A percentile compares a stretch with the other conserved stretches of the same genome.
phyloP scores from a whole-genome alignment of 2,888 invertebrate genomes.

The Ametastegia equiseti region DNA sequence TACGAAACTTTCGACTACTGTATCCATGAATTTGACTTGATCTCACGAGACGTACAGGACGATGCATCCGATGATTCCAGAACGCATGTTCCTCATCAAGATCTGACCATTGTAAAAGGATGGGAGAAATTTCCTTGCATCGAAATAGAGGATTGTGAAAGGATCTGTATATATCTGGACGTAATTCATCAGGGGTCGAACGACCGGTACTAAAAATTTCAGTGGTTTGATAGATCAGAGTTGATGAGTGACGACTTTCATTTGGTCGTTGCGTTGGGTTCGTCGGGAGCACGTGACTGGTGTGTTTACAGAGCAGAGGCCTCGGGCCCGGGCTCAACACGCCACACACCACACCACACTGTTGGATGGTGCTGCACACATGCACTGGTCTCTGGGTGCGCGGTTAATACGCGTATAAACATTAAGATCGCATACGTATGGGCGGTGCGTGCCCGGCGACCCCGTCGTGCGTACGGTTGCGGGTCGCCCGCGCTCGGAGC shows the following conservation, averaged over 20 bases:
- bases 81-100: too few species aligned
- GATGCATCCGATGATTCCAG: too few species aligned
- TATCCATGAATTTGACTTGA: too few species aligned
- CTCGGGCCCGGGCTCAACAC: not conserved
- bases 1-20: too few species aligned
- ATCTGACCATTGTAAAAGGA: too few species aligned
- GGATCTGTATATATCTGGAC: too few species aligned
- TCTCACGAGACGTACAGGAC: too few species aligned
- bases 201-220: not conserved
- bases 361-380: not conserved
- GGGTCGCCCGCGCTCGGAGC: constrained; percentile 64
- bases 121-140: too few species aligned
- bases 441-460: constrained; percentile 44
- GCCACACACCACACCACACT: not conserved
- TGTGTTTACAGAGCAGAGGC: constrained; percentile 67
- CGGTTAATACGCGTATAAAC: constrained; percentile 54
- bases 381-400: constrained; percentile 56
- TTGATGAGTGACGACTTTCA: constrained; percentile 46
- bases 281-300: constrained; percentile 69
- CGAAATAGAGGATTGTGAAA: too few species aligned
- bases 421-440: constrained; percentile 48
- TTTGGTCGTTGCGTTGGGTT: constrained; percentile 25
- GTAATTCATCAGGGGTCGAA: too few species aligned
- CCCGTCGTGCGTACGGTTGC: constrained; percentile 49
- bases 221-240: not conserved